Evolutionary conservation across 2,888 invertebrate species (phyloP).

Genomic region (Cacoxenus indagator): DNA sequence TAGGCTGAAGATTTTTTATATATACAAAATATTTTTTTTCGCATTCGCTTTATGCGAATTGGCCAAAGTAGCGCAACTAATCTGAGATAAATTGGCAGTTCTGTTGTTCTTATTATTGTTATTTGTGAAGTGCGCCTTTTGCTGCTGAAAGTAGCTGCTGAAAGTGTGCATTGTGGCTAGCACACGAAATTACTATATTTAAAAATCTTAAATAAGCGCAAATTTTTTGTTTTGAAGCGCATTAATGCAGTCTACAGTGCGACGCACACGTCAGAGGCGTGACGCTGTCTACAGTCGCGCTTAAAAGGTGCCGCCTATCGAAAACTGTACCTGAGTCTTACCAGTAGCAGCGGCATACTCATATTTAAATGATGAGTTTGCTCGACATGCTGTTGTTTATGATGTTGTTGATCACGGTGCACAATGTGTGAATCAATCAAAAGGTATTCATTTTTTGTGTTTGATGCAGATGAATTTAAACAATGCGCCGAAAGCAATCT

Average conservation of each 20-base stretch:
- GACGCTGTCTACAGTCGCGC: slow-evolving; percentile 26
- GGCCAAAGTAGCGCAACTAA: slow-evolving; percentile 43
- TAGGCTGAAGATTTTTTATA: slow-evolving; percentile 51
- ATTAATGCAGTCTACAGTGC: slow-evolving; percentile 17
- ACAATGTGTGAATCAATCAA: background rate
- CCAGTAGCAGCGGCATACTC: slow-evolving; percentile 28
- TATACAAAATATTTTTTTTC: slow-evolving; percentile 45
- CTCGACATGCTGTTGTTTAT: background rate
- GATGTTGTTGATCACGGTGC: background rate
- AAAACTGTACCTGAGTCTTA: background rate
- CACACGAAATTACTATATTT: slow-evolving; percentile 57
- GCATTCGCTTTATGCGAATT: slow-evolving; percentile 36
- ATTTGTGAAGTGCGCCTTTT: slow-evolving; percentile 4
- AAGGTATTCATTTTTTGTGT: background rate
- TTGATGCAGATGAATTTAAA: slow-evolving; percentile 4
- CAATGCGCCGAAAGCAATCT: too few relatives aligned
- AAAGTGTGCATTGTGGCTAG: slow-evolving; percentile 12
- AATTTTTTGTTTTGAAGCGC: slow-evolving; percentile 44
- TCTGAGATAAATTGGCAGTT: slow-evolving; percentile 53
- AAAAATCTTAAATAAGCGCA: slow-evolving; percentile 60
- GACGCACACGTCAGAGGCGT: background rate
- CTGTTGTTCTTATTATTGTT: too few relatives aligned
- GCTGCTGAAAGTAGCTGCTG: background rate
- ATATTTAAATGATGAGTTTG: slow-evolving; percentile 47
- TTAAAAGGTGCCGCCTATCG: slow-evolving; percentile 42